Percentiles rank a stretch among this genome's conserved stretches.
These are phyloP conservation scores for Andrena bicolor DNA, from an alignment of 2,888 invertebrate genomes.

Conservation along the genomic window DNA sequence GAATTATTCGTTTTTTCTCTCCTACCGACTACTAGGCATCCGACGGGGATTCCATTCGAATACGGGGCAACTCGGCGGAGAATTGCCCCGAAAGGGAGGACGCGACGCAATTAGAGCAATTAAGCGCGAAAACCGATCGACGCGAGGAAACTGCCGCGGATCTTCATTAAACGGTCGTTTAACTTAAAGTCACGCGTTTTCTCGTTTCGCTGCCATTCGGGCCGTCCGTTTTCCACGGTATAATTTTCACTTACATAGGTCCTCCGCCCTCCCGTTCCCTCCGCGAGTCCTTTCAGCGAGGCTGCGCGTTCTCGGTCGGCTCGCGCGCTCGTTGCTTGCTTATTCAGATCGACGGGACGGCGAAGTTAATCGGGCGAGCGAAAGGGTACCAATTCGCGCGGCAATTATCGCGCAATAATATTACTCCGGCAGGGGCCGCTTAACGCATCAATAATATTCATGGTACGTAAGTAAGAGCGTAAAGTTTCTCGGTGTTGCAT, in stretches of 20 bases:
- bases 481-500: slow-evolving; percentile 20
- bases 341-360: slow-evolving; percentile 33
- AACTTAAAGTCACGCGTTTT: slow-evolving; percentile 49
- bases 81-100: slow-evolving; percentile 2
- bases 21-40: background rate
- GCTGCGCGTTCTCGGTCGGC: slow-evolving; percentile 13
- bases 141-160: slow-evolving; percentile 44
- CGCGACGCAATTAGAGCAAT: slow-evolving; percentile 55
- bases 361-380: slow-evolving; percentile 52
- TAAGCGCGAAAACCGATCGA: slow-evolving; percentile 59
- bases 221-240: slow-evolving; percentile 17
- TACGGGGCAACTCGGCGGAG: slow-evolving; percentile 1
- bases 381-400: slow-evolving; percentile 59
- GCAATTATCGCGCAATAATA: slow-evolving; percentile 71
- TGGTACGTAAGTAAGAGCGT: slow-evolving; percentile 57
- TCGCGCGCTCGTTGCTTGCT: slow-evolving; percentile 35
- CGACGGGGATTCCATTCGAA: slow-evolving; percentile 11
- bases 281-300: slow-evolving; percentile 6
- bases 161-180: slow-evolving; percentile 60
- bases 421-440: slow-evolving; percentile 58
- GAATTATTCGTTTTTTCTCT: background rate
- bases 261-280: no score
- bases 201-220: slow-evolving; percentile 2
- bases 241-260: slow-evolving; percentile 29
- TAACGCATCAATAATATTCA: slow-evolving; percentile 73